These are phyloP conservation scores for Mesorhabditis belari DNA, from an alignment of 2,888 invertebrate genomes.

Conservation along the genomic window DNA sequence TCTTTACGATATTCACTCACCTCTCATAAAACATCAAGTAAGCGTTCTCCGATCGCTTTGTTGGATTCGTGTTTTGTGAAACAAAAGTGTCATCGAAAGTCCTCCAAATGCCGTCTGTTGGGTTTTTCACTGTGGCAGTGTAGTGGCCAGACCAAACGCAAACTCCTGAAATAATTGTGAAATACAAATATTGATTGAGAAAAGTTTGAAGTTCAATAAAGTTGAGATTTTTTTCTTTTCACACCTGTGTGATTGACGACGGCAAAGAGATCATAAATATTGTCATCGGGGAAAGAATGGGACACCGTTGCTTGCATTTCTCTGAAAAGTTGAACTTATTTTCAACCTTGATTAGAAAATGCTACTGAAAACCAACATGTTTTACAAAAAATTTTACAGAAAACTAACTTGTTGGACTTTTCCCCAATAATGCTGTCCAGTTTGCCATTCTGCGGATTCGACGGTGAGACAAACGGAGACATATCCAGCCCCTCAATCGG, in stretches of 20 bases:
- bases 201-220: no score
- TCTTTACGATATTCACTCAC: no score
- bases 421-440: not conserved
- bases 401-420: not conserved
- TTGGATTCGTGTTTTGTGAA: not conserved
- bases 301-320: not conserved
- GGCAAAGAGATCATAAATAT: not conserved
- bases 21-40: not conserved
- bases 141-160: not conserved
- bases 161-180: no score
- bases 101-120: not conserved
- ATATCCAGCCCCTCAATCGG: not conserved
- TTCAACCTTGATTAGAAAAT: no score
- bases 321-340: not conserved
- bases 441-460: not conserved
- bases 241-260: not conserved
- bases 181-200: no score
- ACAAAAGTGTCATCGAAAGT: not conserved
- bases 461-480: not conserved
- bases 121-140: not conserved
- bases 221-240: no score
- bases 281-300: not conserved
- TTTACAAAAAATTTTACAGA: not conserved
- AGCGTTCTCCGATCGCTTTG: not conserved
- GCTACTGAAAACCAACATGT: no score